Base-by-base conservation (phyloP, 2,113 vertebrate species). In the Sander lucioperca region DNA sequence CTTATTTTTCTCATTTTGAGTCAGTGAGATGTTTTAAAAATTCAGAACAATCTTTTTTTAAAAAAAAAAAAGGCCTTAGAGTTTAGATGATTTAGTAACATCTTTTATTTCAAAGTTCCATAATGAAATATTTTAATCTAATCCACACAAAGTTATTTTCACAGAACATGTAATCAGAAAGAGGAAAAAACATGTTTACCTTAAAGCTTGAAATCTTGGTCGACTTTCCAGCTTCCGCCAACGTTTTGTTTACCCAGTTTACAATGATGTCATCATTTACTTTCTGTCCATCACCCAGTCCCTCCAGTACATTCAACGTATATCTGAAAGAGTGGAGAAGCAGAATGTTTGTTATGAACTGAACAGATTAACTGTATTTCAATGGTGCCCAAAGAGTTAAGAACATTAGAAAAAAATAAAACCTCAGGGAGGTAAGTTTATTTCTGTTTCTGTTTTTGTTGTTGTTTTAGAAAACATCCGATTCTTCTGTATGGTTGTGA, bases 231-330 rank as follows among this genome's bases (percentile, higher is more conserved):
- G 97, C 97, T 16, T 96, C 91, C 45, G 88, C 92, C 90, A 99
- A 91, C 1, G 95, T 97, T 83, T 96, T 80, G 87, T 99, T 99
- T 85, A 98, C 97, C 98, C 98, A 99, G 23, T 25, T 94, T 80
- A 99, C 94, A 78, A 99, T 99, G 85, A 96, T 96, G 79, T 97
- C 96, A 85, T 99, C 98, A 4, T 94, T 98, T 56, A 97, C 97
- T 93, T 99, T 99, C 92, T 97, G 92, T 47, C 98, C 98, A 8
- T 96, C 96, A n/a, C 98, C 98, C 57, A 99, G 96, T 1, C 97
- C 96, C 92, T 97, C 97, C 53, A 99, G 95, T 53, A 99, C 97
- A 89, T 95, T 97, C 93, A 99, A 83, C 0, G 98, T 99, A 86
- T 99, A 99, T 95, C 98, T 99, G 88, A 70, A 79, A 79, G 54